Percentiles rank a stretch among this genome's conserved stretches.
phyloP scores from a whole-genome alignment of 2,113 vertebrate species.

The Chrysemys picta region DNA sequence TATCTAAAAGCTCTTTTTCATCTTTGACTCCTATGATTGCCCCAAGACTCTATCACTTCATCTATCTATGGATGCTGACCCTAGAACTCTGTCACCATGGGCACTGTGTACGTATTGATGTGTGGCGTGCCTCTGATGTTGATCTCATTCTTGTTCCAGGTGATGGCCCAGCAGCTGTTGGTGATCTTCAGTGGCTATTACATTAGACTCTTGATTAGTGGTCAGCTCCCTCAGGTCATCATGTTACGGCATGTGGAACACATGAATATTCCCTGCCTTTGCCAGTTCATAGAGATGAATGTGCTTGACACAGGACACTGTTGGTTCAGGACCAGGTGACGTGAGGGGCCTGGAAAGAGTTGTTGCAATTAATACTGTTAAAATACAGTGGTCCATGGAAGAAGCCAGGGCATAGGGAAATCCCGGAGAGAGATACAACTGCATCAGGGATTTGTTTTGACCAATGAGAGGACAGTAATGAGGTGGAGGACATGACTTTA shows the following conservation, averaged over 20 bases:
- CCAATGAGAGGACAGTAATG: neutral
- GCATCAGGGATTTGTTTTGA: accelerated
- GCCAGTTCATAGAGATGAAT: constrained; percentile 77
- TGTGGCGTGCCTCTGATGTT: neutral
- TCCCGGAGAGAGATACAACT: neutral
- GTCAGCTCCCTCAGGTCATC: constrained; percentile 57
- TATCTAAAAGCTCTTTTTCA: neutral
- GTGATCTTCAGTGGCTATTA: constrained; percentile 79
- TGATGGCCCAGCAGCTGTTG: constrained; percentile 80
- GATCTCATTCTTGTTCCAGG: constrained; percentile 47
- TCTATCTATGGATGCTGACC: neutral
- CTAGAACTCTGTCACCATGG: neutral
- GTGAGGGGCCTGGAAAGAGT: accelerated
- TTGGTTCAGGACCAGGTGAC: constrained; percentile 50
- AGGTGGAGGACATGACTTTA: neutral
- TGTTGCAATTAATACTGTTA: accelerated
- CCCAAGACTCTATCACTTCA: neutral
- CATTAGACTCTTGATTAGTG: constrained; percentile 76
- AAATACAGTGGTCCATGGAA: accelerated
- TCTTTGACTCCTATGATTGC: neutral
- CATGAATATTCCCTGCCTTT: constrained; percentile 69
- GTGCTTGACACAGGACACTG: constrained; percentile 27
- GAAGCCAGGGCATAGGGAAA: neutral
- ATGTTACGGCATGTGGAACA: constrained; percentile 60
- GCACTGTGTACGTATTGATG: neutral